These are phyloP conservation scores for Myodes glareolus DNA, from an alignment of 2,113 vertebrate species.

Conservation along the genomic window DNA sequence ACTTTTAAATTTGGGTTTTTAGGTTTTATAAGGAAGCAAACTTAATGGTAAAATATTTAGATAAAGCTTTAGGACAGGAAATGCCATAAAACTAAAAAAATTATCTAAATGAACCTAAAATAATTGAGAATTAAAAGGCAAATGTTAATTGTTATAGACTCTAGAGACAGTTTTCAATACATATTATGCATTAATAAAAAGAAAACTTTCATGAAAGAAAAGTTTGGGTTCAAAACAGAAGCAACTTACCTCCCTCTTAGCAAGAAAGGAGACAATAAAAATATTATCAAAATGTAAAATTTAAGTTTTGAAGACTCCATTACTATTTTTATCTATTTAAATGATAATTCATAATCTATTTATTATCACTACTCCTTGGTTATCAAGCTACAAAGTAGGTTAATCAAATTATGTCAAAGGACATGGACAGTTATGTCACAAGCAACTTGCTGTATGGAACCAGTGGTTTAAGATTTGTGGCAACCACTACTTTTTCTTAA, in stretches of 20 bases:
- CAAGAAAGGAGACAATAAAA: not conserved
- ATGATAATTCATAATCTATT: not conserved
- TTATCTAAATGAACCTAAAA: slow-evolving; percentile 39
- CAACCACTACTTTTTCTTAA: not conserved
- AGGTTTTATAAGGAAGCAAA: not conserved
- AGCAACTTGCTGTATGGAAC: not conserved
- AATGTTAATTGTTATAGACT: not conserved
- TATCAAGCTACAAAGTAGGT: not conserved
- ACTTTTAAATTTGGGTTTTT: not conserved
- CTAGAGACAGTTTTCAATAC: slow-evolving; percentile 2
- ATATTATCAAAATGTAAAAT: not conserved
- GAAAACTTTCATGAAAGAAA: not conserved
- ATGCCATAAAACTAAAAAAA: not conserved
- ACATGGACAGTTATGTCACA: not conserved
- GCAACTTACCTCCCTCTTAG: not conserved
- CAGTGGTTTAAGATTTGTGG: not conserved
- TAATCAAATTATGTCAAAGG: not conserved
- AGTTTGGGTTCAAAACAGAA: not conserved
- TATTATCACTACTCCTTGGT: not conserved
- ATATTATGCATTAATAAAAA: slow-evolving; percentile 13
- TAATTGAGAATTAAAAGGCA: slow-evolving; percentile 19
- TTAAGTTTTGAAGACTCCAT: not conserved
- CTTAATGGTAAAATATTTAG: not conserved
- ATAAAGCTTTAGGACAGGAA: not conserved
- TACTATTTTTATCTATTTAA: not conserved